Evolutionary conservation across 2,888 invertebrate genomes (phyloP), one percentile per base, ranked within the genome.

Genomic region (Orthosia gracilis): DNA sequence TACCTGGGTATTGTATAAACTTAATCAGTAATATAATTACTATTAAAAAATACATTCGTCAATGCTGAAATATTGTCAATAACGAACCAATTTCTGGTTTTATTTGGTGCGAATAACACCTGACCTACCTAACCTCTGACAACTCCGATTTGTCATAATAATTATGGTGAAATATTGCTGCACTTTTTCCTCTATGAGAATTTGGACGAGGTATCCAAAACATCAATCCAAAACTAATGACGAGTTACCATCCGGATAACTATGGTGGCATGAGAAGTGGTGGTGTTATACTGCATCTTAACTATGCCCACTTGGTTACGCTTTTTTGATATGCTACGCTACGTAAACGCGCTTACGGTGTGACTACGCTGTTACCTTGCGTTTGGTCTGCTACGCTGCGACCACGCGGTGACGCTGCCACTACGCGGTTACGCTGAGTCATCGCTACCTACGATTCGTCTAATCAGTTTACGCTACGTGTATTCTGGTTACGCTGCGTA

Each of bases 21-120:
- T 17, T 17, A 62, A 72, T n/a, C 1, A 12, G 49, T 1, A 4
- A 59, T 40, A 11, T 13, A 45, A 50, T 61, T 75, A 9, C 9
- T 15, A 49, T 45, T 45, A 17, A 4, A 31, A 45, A 4, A 21
- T 15, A 77, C 12, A 45, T 66, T 66, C 11, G 45, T 54, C 18
- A 73, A 50, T n/a, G 18, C 50, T 31, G 21, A 21, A 40, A 68
- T 15, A n/a, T 2, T 13, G 50, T 80, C n/a, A 21, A 17, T 23
- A 18, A 11, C 13, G 5, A 79, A 79, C 15, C 11, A 72, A 45
- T 79, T n/a, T 78, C 49, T 71, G 26, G 13, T 71, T 49, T 55
- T 18, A 55, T 78, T 68, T 49, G 17, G 18, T 55, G 40, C 49
- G 11, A 40, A 7, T 69, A n/a, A 49, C 4, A 26, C 2, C 18